phyloP scores from a whole-genome alignment of 64 coral and sea anemone genomes.

The Exaiptasia diaphana region DNA sequence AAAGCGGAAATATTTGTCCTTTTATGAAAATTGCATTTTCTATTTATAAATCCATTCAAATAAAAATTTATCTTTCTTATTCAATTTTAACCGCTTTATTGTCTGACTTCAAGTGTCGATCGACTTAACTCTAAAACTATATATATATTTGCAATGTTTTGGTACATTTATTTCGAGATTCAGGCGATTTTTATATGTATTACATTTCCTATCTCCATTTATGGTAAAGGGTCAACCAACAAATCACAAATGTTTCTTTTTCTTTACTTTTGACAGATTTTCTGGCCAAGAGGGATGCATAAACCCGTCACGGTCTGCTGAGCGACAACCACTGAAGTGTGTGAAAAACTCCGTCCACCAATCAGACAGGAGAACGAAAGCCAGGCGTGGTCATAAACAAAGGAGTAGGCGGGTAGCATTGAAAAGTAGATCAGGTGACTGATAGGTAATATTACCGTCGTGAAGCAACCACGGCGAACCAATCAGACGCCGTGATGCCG shows the following conservation, averaged over 20 bases:
- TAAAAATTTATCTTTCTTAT: constrained; percentile 11
- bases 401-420: constrained; percentile 57
- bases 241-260: too few species aligned
- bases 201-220: too few species aligned
- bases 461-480: constrained; percentile 46
- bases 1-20: not conserved
- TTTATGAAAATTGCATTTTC: not conserved
- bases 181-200: too few species aligned
- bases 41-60: not conserved
- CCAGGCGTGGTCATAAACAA: constrained; percentile 84
- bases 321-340: constrained; percentile 4
- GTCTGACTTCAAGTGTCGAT: not conserved
- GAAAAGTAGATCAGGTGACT: constrained; percentile 58
- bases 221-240: too few species aligned
- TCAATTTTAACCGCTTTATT: not conserved
- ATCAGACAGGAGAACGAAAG: constrained; percentile 33
- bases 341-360: constrained; percentile 23
- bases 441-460: constrained; percentile 41
- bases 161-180: too few species aligned
- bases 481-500: constrained; percentile 57
- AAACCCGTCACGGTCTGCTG: not conserved
- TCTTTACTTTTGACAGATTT: too few species aligned
- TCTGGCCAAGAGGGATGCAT: not conserved
- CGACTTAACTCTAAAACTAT: too few species aligned
- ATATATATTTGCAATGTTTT: too few species aligned